phyloP scores from a whole-genome alignment of 2,797 vertebrate species.

The Galaxias olidus region DNA sequence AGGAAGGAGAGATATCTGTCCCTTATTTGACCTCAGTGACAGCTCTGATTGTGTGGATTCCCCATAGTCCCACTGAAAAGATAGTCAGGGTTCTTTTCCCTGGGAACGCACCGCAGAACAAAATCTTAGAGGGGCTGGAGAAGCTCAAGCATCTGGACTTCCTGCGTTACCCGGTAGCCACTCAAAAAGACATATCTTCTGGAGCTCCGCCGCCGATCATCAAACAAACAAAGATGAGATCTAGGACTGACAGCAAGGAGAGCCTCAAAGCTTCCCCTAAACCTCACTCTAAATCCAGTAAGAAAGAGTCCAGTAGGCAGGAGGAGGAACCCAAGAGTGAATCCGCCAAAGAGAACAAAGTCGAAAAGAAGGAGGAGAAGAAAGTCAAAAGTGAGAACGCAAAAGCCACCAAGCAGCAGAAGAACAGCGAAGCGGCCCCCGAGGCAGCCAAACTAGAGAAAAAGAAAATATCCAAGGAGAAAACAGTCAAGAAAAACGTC shows the following conservation, averaged over 20 bases:
- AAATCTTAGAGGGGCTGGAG: conserved; percentile 98
- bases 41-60: conserved; percentile 96
- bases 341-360: conserved; percentile 84
- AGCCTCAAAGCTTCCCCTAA: conserved; percentile 93
- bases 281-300: conserved; percentile 81
- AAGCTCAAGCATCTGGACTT: conserved; percentile 96
- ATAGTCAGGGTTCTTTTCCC: conserved; percentile 97
- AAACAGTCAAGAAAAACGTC: conserved; percentile 82
- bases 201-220: conserved; percentile 82
- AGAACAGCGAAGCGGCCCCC: conserved; percentile 79
- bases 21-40: conserved; percentile 98
- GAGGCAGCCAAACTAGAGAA: conserved; percentile 87
- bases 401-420: conserved; percentile 84
- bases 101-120: conserved; percentile 97
- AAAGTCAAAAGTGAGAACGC: conserved; percentile 83
- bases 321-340: conserved; percentile 87
- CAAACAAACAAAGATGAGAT: conserved; percentile 95
- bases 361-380: conserved; percentile 83
- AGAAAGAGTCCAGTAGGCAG: conserved; percentile 81
- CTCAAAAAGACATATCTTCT: conserved; percentile 90
- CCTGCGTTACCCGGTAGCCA: conserved; percentile 92
- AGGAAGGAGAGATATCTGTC: conserved; percentile 98
- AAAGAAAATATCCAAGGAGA: conserved; percentile 89
- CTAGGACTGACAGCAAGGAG: conserved; percentile 95
- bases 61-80: conserved; percentile 92